Base-by-base conservation (phyloP, 2,888 invertebrate species). In the Mycalesis mineus region DNA sequence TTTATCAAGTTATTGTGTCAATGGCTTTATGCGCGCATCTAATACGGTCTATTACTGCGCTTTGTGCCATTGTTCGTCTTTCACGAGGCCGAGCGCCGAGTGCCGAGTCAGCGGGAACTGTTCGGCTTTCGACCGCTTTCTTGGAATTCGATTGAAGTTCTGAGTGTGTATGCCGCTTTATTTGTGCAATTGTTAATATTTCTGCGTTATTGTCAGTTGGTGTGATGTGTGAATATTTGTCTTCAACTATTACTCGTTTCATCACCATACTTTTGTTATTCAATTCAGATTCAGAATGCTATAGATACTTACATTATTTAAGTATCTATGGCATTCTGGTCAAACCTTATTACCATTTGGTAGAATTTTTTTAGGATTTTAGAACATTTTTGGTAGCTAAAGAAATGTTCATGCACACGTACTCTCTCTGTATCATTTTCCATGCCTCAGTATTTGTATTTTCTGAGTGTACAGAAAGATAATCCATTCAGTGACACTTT, bases 1-100 rank as follows among this genome's bases (percentile, higher is more conserved):
- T 84, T 83, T 81, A 83, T 82, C 80, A 78, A 77, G 74, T 74
- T 73, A 77, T 79, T 79, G 80, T 81, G 72, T 74, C 74, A 73
- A 68, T 73, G 71, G 70, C 72, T 79, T 70, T 77, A 77, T 78
- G 70, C 71, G 69, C 69, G 74, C 70, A 71, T 78, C 75, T 82
- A 81, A 83, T 80, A 77, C 77, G 77, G 72, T 77, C 78, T 76
- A 78, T 82, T 81, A 80, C 77, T 58, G 67, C 37, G 63, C 70
- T 76, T 81, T 81, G 75, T 77, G 58, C 68, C 63, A 74, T 83
- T 82, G 80, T 83, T 60, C 57, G 61, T 61, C 70, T 73, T 77
- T 78, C 80, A 79, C 69, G 67, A 64, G 56, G 55, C 59, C 63
- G 69, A 68, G 59, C 71, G 79, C 73, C 72, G 69, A 68, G 59